These are phyloP conservation scores for Staurois parvus DNA, from an alignment of 2,797 vertebrate species.

Conservation along the genomic window DNA sequence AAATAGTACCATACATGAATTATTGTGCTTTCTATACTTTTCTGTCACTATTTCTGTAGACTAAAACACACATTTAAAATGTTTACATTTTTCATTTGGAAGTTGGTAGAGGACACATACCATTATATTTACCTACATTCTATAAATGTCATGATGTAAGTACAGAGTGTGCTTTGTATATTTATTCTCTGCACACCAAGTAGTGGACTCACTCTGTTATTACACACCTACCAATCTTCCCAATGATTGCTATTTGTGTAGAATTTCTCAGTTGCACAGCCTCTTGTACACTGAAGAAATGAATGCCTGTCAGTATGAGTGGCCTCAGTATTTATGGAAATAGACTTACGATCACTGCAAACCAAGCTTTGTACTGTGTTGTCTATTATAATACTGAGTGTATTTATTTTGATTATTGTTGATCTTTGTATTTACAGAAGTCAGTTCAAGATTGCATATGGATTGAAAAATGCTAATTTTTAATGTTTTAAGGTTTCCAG, in stretches of 20 bases:
- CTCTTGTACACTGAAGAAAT: conserved; percentile 21
- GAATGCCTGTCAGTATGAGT: conserved; percentile 19
- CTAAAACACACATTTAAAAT: neutral
- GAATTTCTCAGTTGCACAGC: conserved; percentile 5
- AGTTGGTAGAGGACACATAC: neutral
- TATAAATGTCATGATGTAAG: neutral
- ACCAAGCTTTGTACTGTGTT: neutral
- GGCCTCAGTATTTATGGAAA: conserved; percentile 2
- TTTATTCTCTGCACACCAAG: conserved; percentile 5
- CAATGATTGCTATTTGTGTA: conserved; percentile 48
- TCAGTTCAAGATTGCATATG: neutral
- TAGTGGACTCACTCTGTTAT: conserved; percentile 38
- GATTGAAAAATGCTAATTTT: neutral
- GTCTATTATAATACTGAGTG: conserved; percentile 11
- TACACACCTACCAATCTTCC: conserved; percentile 42
- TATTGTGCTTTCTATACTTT: neutral
- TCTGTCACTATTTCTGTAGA: neutral
- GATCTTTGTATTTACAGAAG: neutral
- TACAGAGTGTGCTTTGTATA: neutral
- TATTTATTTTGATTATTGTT: conserved; percentile 15
- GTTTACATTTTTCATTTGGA: neutral
- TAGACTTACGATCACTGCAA: conserved; percentile 8
- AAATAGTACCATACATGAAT: neutral
- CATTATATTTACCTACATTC: neutral
- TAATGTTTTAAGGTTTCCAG: neutral